Conservation (phyloP, 2,888 invertebrate genomes). For the Drosophila paranaensis region DNA sequence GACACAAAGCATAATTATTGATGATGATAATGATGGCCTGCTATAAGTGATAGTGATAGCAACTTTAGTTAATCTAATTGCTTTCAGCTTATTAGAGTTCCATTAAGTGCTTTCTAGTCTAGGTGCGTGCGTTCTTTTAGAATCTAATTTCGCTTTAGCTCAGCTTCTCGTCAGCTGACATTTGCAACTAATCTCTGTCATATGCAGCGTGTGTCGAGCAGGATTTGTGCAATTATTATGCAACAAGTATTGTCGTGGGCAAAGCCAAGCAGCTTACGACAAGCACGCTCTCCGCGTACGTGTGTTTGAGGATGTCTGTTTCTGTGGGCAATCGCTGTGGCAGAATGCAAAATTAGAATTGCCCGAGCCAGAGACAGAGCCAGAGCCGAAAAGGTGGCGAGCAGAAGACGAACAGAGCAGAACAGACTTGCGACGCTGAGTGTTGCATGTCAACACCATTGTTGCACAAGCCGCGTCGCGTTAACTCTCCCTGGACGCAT, state of each 20-base stretch:
- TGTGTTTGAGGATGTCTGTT: constrained; percentile 10
- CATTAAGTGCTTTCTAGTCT: neutral
- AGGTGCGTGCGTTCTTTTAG: neutral
- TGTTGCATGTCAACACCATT: constrained; percentile 65
- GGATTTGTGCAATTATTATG: constrained; percentile 58
- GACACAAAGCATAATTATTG: neutral
- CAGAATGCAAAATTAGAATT: constrained; percentile 59
- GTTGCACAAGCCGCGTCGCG: constrained; percentile 47
- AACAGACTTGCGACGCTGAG: constrained; percentile 25
- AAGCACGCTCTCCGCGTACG: constrained; percentile 1
- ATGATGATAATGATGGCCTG: too few relatives aligned
- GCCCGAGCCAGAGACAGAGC: constrained; percentile 31
- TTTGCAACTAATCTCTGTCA: constrained; percentile 5
- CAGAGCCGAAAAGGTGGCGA: constrained; percentile 2
- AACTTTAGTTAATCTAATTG: too few relatives aligned
- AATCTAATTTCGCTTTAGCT: neutral
- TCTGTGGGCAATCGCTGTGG: constrained; percentile 40
- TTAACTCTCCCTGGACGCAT: constrained; percentile 54
- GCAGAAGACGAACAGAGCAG: neutral
- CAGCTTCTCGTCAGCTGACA: neutral
- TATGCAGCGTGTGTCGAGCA: constrained; percentile 4
- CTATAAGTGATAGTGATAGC: too few relatives aligned
- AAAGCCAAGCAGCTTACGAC: constrained; percentile 32
- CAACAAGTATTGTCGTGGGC: constrained; percentile 67
- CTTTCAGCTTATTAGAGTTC: neutral